Base-by-base conservation (phyloP, 2,797 vertebrate species). In the Xenopus petersii region DNA sequence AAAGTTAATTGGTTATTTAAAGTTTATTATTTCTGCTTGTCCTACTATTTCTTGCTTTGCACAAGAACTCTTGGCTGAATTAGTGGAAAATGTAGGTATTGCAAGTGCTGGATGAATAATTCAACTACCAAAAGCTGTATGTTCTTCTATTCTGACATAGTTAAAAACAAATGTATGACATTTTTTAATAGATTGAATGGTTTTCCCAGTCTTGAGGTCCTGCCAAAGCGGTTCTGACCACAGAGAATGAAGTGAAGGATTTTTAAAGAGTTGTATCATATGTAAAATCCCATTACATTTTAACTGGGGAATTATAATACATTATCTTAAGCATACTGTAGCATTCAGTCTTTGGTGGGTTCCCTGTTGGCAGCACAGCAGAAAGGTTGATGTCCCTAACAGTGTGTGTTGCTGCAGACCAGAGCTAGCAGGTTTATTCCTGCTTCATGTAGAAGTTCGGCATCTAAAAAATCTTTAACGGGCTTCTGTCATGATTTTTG, bases 181-280 rank as follows among this genome's bases (percentile, higher is more conserved):
- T 83, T 81, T 81, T 84, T 83, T 88, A 83, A 86, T 86, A 86
- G 84, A 85, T 83, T 83, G 76, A 76, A 83, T 85, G 82, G 84
- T 81, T 87, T 75, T 78, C 82, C 80, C 75, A 73, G 82, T 42
- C 64, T 70, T 76, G 55, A 76, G 82, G 73, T 70, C 58, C 79
- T 85, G 81, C 83, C 85, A 87, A 85, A 84, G 82, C 84, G 81
- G 83, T 87, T 83, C 82, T 75, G 77, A 87, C 85, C 84, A 85
- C 87, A 83, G n/a, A 81, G 81, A 83, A 80, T 82, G 81, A 84
- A 85, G 82, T 83, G 80, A 85, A 84, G 73, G 84, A 84, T 82
- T 86, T 87, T 85, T 81, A 81, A 75, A 81, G 81, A 81, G 65
- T 83, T 84, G 80, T 83, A 61, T 87, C 82, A 67, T 79, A 82